Base-by-base conservation (phyloP, 1,140 invertebrate genomes). In the Prorops nasuta region DNA sequence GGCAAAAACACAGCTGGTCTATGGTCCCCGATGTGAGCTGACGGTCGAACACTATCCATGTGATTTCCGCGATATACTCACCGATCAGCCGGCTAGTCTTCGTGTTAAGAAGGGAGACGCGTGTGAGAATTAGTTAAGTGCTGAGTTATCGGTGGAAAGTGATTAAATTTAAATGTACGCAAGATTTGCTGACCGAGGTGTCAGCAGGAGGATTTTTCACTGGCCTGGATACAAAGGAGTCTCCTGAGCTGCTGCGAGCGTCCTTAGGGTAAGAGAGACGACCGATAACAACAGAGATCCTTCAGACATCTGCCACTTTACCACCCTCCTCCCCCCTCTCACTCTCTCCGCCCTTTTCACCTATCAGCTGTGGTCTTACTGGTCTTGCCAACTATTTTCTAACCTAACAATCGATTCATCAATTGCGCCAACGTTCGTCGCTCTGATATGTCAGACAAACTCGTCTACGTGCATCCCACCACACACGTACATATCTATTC, bases 1-100 rank as follows among this genome's bases (percentile, higher is more conserved):
- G 49, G 58, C 60, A 66, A 66, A 66, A 66, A 66, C 64, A 66
- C 63, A 65, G 64, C 63, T 65, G 63, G 63, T 63, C 54, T 58
- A 58, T 37, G 54, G 56, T 63, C 49, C 44, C 47, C 54, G 50
- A 54, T 44, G 56, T 28, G 54, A 64, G 51, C 42, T 56, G 55
- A 63, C 55, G 63, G 51, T 56, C 53, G 55, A 51, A 38, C 40
- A 35, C 34, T 52, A 41, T 52, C 54, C 51, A 61, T 64, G 64
- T 66, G 57, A 56, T 58, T 63, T 50, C 38, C 37, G 60, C 53
- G 57, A 54, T 45, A 45, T 54, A 44, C 35, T 28, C 20, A 34
- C 37, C 57, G 49, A 59, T 59, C 51, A 51, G 40, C 43, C 45
- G 54, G 57, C 31, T 45, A 46, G 41, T 43, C 46, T 40, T 34